phyloP scores from a whole-genome alignment of 2,113 vertebrate species.

The Rhea americana region DNA sequence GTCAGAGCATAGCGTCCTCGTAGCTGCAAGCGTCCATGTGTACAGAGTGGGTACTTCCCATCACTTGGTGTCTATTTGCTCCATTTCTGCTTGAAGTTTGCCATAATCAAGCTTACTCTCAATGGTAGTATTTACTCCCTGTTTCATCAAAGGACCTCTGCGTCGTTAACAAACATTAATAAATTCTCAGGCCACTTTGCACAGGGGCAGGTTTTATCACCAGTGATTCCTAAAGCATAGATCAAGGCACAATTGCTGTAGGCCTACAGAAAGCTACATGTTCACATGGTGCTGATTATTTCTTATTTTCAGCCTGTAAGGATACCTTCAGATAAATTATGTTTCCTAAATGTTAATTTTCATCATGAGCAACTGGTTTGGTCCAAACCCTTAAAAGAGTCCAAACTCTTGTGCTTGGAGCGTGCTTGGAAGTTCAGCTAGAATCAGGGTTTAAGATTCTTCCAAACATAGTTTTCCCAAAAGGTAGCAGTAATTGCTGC shows the following conservation, averaged over 20 bases:
- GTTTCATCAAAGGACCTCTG: neutral
- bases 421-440: too few species aligned
- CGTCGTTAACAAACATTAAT: neutral
- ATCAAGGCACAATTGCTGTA: neutral
- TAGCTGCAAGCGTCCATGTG: neutral
- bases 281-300: rapidly evolving
- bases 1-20: neutral
- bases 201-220: neutral
- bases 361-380: neutral
- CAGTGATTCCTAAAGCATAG: neutral
- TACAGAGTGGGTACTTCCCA: neutral
- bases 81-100: neutral
- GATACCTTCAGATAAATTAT: neutral
- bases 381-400: neutral
- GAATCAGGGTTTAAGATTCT: neutral
- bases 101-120: rapidly evolving
- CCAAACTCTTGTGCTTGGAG: neutral
- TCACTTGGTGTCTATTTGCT: rapidly evolving
- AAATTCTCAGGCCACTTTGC: neutral
- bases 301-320: neutral
- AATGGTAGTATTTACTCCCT: rapidly evolving
- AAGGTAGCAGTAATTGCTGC: neutral
- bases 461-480: neutral
- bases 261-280: rapidly evolving
- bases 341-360: neutral